Conservation (phyloP, 1,140 invertebrate genomes). For the Lepidurus apus region DNA sequence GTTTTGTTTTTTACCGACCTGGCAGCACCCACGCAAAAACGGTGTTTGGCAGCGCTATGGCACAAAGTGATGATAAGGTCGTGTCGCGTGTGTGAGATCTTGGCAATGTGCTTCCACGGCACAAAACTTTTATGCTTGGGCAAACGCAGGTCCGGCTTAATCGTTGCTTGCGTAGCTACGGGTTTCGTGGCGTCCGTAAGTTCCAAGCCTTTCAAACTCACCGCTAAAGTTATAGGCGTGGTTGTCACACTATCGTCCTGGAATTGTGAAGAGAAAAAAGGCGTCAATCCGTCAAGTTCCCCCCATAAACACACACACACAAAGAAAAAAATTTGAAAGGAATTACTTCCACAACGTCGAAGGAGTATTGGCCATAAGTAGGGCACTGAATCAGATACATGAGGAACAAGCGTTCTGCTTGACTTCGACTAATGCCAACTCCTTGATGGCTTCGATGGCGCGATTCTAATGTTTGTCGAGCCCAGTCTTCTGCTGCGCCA, state of each 20-base stretch:
- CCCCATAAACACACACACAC: not conserved
- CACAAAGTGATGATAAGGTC: constrained; percentile 30
- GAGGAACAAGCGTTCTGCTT: constrained; percentile 27
- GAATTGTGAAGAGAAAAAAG: not conserved
- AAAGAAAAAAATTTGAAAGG: not conserved
- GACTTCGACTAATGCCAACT: constrained; percentile 20
- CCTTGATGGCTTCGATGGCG: constrained; percentile 20
- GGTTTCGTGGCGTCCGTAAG: not conserved
- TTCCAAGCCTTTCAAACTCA: constrained; percentile 31
- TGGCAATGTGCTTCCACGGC: constrained; percentile 28
- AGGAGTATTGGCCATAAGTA: constrained; percentile 29
- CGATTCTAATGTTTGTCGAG: constrained; percentile 19
- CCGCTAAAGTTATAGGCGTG: constrained; percentile 28
- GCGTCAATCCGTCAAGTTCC: not conserved
- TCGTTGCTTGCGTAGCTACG: not conserved
- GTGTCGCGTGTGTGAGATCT: constrained; percentile 30
- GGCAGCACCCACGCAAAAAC: constrained; percentile 5
- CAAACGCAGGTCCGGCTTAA: not conserved
- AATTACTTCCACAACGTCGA: constrained; percentile 31
- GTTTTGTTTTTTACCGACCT: not conserved
- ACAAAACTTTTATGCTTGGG: constrained; percentile 15
- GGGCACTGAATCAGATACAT: constrained; percentile 29
- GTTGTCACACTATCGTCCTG: constrained; percentile 31
- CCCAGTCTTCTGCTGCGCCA: constrained; percentile 6
- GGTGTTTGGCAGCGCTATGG: constrained; percentile 11